Conservation (phyloP, 2,888 invertebrate species). For the Omphaloscelis lunosa region DNA sequence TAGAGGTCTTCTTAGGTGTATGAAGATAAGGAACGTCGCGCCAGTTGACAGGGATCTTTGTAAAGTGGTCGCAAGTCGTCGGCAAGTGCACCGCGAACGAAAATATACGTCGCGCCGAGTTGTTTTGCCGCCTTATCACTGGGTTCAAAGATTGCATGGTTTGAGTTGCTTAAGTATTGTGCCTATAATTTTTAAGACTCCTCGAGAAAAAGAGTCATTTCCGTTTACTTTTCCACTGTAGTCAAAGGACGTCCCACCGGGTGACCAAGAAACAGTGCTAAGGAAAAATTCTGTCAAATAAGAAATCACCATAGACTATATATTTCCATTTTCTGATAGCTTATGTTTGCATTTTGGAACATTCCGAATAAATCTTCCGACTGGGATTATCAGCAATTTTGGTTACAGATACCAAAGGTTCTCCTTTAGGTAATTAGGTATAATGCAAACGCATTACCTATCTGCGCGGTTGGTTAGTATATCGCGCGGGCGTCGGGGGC, state of each 20-base stretch:
- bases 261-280: not conserved
- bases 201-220: conserved; percentile 16
- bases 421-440: conserved; percentile 21
- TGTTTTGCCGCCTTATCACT: conserved; percentile 91
- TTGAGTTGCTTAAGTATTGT: conserved; percentile 33
- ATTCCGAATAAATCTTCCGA: not conserved
- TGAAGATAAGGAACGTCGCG: conserved; percentile 68
- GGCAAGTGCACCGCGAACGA: conserved; percentile 90
- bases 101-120: conserved; percentile 90
- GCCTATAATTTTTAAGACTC: conserved; percentile 59
- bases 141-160: conserved; percentile 78
- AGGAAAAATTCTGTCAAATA: not conserved
- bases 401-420: not conserved
- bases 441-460: conserved; percentile 5
- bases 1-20: conserved; percentile 66
- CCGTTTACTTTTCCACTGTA: not conserved
- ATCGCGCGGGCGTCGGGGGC: conserved; percentile 78
- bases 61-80: conserved; percentile 83
- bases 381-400: not conserved
- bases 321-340: not conserved
- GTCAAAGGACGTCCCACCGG: not conserved
- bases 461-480: conserved; percentile 73
- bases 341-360: not conserved
- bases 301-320: not conserved
- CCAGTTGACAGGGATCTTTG: conserved; percentile 79